Conservation (phyloP, 2,888 invertebrate species). For the Pediacus dermestoides region DNA sequence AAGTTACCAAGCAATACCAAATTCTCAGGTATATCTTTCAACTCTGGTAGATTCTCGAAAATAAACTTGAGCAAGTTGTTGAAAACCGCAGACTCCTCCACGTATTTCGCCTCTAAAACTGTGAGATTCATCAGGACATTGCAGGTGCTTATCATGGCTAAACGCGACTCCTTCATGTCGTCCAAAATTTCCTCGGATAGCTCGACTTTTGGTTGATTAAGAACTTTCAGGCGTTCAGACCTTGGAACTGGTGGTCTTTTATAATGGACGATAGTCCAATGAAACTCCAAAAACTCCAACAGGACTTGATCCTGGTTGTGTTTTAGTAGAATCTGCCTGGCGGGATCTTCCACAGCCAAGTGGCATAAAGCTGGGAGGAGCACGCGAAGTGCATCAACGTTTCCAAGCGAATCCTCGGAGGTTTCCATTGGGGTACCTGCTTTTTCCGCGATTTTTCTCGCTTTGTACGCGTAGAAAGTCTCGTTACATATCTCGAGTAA, state of each 20-base stretch:
- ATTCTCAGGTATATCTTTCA: conserved; percentile 80
- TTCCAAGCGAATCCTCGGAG: conserved; percentile 44
- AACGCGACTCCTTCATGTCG: conserved; percentile 79
- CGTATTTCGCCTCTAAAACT: conserved; percentile 79
- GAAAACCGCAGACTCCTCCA: conserved; percentile 74
- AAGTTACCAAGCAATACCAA: conserved; percentile 82
- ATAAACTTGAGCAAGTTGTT: conserved; percentile 79
- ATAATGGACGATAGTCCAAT: conserved; percentile 84
- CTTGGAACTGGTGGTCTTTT: conserved; percentile 78
- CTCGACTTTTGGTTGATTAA: conserved; percentile 73
- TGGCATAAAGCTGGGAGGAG: conserved; percentile 88
- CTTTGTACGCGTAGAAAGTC: conserved; percentile 71
- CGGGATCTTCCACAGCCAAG: conserved; percentile 85
- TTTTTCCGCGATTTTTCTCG: conserved; percentile 66
- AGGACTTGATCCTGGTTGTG: conserved; percentile 77
- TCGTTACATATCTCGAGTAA: conserved; percentile 77
- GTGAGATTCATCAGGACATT: conserved; percentile 91
- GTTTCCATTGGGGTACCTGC: conserved; percentile 51
- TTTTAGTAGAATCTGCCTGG: conserved; percentile 73
- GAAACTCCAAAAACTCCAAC: conserved; percentile 74
- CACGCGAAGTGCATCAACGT: conserved; percentile 71
- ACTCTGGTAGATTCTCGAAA: conserved; percentile 77
- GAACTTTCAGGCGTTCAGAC: conserved; percentile 71
- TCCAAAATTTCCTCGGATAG: conserved; percentile 70
- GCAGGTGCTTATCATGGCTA: conserved; percentile 83